Evolutionary conservation across 2,113 vertebrate species (phyloP).

Genomic region (Chascanopsetta lugubris): DNA sequence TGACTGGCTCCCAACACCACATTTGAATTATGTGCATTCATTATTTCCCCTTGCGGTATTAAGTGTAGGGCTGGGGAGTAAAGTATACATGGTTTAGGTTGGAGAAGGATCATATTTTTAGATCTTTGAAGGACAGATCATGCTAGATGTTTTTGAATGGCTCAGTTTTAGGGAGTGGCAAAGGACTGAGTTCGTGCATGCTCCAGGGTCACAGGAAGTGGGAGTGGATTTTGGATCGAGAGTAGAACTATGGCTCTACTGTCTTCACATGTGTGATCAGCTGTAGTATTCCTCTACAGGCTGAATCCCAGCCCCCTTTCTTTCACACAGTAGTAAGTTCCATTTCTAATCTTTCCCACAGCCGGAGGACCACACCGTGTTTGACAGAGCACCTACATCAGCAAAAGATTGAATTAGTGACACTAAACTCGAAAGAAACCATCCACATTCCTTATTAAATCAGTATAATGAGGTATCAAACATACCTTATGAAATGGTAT

Average conservation of each 20-base stretch:
- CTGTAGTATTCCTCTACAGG: slow-evolving; percentile 13
- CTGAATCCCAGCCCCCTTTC: slow-evolving; percentile 2
- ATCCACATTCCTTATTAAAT: no score
- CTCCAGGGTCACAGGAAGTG: slow-evolving; percentile 54
- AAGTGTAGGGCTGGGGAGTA: neutral
- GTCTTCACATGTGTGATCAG: slow-evolving; percentile 25
- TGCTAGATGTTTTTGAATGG: slow-evolving; percentile 4
- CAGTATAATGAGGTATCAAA: no score
- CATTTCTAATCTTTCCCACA: slow-evolving; percentile 14
- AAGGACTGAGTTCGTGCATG: slow-evolving; percentile 18
- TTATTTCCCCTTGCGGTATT: neutral
- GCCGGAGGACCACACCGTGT: no score
- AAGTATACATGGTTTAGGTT: neutral
- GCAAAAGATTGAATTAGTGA: neutral
- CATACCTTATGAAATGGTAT: no score
- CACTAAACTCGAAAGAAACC: no score
- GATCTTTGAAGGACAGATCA: neutral
- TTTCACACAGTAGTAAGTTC: slow-evolving; percentile 18
- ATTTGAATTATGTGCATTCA: slow-evolving; percentile 2
- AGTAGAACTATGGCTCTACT: slow-evolving; percentile 56
- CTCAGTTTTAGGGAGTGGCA: slow-evolving; percentile 27
- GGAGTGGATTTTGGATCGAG: slow-evolving; percentile 21
- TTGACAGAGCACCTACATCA: no score
- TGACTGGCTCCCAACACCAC: neutral
- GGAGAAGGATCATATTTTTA: neutral